These are phyloP conservation scores for Zoanthus sansibaricus DNA, from an alignment of 92 coral and sea anemone genomes.

Conservation along the genomic window DNA sequence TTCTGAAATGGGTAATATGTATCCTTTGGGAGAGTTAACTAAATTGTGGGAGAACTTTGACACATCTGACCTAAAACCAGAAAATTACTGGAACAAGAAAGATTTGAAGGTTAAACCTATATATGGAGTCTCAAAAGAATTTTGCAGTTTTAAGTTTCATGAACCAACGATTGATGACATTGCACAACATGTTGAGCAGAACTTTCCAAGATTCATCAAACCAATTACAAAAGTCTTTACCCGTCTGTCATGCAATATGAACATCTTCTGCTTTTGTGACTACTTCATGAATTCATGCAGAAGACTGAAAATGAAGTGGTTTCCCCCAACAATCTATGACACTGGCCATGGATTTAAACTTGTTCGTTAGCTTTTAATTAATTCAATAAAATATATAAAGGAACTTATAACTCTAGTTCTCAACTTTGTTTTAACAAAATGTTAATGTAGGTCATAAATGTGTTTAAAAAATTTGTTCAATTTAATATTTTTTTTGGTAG, in stretches of 20 bases:
- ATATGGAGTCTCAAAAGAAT: slow-evolving; percentile 90
- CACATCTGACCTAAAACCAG: slow-evolving; percentile 68
- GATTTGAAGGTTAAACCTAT: slow-evolving; percentile 76
- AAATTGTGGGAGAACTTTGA: slow-evolving; percentile 87
- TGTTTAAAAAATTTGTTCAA: too few species aligned
- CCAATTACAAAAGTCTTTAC: slow-evolving; percentile 94
- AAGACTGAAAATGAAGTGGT: slow-evolving; percentile 95
- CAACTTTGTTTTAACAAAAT: too few species aligned
- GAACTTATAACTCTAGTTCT: too few species aligned
- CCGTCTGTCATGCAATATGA: slow-evolving; percentile 87
- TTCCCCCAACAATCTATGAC: slow-evolving; percentile 91
- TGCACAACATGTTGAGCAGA: slow-evolving; percentile 90
- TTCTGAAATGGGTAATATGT: slow-evolving; percentile 78
- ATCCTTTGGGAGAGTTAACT: slow-evolving; percentile 92
- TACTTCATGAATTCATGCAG: slow-evolving; percentile 78
- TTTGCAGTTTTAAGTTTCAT: slow-evolving; percentile 96
- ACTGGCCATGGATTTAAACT: slow-evolving; percentile 99
- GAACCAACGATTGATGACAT: slow-evolving; percentile 95
- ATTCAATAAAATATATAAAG: too few species aligned
- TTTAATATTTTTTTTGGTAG: too few species aligned
- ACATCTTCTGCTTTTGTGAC: slow-evolving; percentile 85
- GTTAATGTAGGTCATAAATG: too few species aligned
- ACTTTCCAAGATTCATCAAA: slow-evolving; percentile 91
- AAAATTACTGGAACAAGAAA: slow-evolving; percentile 66
- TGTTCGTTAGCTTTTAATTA: slow-evolving; percentile 30